phyloP scores from a whole-genome alignment of 92 coral and sea anemone species.

The Micromussa lordhowensis region DNA sequence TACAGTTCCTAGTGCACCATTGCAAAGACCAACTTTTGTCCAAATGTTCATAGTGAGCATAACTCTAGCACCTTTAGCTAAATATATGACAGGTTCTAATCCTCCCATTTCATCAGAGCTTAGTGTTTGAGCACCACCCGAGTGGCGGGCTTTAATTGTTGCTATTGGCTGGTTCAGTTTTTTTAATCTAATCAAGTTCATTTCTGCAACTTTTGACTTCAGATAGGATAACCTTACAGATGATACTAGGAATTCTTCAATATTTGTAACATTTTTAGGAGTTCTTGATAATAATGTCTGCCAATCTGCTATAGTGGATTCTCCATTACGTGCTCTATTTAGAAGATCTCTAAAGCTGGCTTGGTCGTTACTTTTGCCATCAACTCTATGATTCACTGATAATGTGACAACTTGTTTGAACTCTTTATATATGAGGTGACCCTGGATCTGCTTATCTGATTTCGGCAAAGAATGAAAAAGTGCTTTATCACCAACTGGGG shows the following conservation, averaged over 20 bases:
- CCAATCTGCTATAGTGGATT: conserved; percentile 71
- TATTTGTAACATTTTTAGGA: conserved; percentile 47
- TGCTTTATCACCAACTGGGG: conserved; percentile 65
- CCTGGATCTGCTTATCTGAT: conserved; percentile 62
- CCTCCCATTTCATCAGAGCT: conserved; percentile 69
- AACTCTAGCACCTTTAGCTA: conserved; percentile 55
- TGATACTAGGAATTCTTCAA: conserved; percentile 41
- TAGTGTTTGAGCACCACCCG: conserved; percentile 58
- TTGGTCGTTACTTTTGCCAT: conserved; percentile 55
- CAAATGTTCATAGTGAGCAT: conserved; percentile 57
- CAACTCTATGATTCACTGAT: conserved; percentile 78
- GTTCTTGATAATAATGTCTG: conserved; percentile 63
- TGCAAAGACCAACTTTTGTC: conserved; percentile 53
- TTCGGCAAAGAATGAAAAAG: conserved; percentile 57
- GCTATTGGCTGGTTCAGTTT: conserved; percentile 55
- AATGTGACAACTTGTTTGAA: conserved; percentile 70
- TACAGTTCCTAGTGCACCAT: conserved; percentile 64
- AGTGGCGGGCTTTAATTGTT: conserved; percentile 59
- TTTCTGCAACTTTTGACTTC: conserved; percentile 3
- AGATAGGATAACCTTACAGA: conserved; percentile 61
- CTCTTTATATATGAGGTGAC: conserved; percentile 46
- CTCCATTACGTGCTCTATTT: conserved; percentile 69
- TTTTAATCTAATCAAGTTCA: conserved; percentile 46
- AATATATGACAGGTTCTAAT: conserved; percentile 56
- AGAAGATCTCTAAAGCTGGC: conserved; percentile 60